These are phyloP conservation scores for Sciaenops ocellatus DNA, from an alignment of 2,797 vertebrate genomes.

Conservation along the genomic window DNA sequence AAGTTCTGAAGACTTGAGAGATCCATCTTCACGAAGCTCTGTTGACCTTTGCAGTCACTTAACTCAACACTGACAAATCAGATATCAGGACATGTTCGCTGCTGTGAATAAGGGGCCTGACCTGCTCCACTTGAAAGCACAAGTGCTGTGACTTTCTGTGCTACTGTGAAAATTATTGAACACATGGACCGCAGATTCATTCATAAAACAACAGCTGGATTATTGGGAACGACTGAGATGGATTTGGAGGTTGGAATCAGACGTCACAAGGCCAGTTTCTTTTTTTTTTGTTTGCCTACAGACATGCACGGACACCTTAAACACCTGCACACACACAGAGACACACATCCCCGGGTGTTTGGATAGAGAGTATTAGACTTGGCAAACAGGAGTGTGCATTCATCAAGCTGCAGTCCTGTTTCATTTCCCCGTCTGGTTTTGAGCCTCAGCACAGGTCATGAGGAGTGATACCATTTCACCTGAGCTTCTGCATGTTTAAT, in stretches of 20 bases:
- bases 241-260: constrained; percentile 14
- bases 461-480: constrained; percentile 57
- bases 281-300: constrained; percentile 38
- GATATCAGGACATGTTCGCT: background rate
- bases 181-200: constrained; percentile 28
- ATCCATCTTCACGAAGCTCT: background rate
- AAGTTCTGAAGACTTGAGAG: constrained; percentile 1
- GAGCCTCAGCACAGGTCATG: constrained; percentile 63
- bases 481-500: constrained; percentile 63
- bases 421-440: constrained; percentile 67
- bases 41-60: constrained; percentile 19
- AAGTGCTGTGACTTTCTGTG: background rate
- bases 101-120: constrained; percentile 3
- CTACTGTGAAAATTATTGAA: constrained; percentile 1
- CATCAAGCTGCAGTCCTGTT: constrained; percentile 62
- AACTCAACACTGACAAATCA: background rate
- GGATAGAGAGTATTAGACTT: constrained; percentile 69
- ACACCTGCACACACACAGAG: constrained; percentile 34
- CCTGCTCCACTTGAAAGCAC: background rate
- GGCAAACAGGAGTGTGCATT: constrained; percentile 72
- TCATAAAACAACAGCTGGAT: constrained; percentile 30
- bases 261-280: constrained; percentile 2
- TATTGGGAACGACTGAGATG: constrained; percentile 13
- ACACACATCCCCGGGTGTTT: constrained; percentile 57
- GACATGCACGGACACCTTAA: constrained; percentile 42